Evolutionary conservation across 2,797 vertebrate genomes (phyloP), one percentile per base, ranked within the genome.

Genomic region (Epinephelus awoara): DNA sequence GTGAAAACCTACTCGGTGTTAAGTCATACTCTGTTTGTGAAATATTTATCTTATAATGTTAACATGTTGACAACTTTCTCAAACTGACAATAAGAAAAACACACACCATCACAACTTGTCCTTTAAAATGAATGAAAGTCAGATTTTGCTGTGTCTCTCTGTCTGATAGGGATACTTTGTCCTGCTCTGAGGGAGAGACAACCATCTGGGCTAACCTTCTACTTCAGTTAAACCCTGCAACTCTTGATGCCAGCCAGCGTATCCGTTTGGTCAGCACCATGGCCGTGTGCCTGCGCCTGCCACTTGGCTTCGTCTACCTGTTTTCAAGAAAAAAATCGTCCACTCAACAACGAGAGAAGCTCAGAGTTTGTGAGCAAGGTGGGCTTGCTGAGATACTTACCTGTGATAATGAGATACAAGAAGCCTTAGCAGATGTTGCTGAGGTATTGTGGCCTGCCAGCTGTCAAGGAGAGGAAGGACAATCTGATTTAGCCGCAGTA

Each of bases 381-480:
- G 47, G 18, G 14, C 27, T 44, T 0, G 11, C 0, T 8, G 44
- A 58, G 34, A 34, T 34, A 34, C 6, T 34, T 23, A 17, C 14
- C 1, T 4, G 17, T 13, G 5, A 6, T 14, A 25, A 13, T 25
- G 19, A 27, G 17, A 57, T 25, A 18, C 34, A 27, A 2, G 2
- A 56, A 0, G 0, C 14, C 5, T 40, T 6, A 0, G 2, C 1
- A 0, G 65, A 5, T 23, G 72, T 64, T 0, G 1, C 72, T 25
- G 55, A 90, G 65, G 80, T 95, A 21, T 73, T 84, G 59, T 93
- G 89, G 90, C 82, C 78, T 0, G 3, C 89, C 12, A 6, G 54
- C 0, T 92, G 91, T 6, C 74, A 67, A 29, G 18, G 3, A 13
- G 85, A 89, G 50, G 55, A 69, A 2, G 0, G 14, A 66, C 69